Conservation (phyloP, 2,888 invertebrate genomes). For the Cryptocheilus praepositus region DNA sequence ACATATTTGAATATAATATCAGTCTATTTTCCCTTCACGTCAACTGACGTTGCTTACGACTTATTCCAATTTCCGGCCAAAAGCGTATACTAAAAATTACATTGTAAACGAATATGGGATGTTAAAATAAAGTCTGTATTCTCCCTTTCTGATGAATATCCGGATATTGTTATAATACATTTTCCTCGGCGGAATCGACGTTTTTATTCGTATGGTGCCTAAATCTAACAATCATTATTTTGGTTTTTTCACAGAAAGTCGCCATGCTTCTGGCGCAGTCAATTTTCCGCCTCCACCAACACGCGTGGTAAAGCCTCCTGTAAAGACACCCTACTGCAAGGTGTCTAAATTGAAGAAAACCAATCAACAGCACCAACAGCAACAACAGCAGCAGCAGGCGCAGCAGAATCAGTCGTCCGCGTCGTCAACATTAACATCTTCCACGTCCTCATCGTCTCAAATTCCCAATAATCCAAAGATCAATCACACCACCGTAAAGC, state of each 20-base stretch:
- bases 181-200: background rate
- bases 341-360: constrained; percentile 70
- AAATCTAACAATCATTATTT: background rate
- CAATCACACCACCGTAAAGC: constrained; percentile 66
- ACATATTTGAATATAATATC: too few relatives aligned
- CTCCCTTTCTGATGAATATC: too few relatives aligned
- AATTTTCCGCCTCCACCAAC: constrained; percentile 69
- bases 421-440: too few relatives aligned
- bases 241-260: constrained; percentile 61
- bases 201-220: background rate
- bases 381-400: constrained; percentile 6
- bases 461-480: constrained; percentile 44
- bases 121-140: too few relatives aligned
- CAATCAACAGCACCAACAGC: constrained; percentile 25
- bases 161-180: too few relatives aligned
- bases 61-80: too few relatives aligned
- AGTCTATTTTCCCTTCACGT: too few relatives aligned
- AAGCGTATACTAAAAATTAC: too few relatives aligned
- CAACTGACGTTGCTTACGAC: too few relatives aligned
- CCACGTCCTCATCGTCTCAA: constrained; percentile 36
- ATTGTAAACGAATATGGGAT: too few relatives aligned
- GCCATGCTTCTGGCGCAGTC: constrained; percentile 69
- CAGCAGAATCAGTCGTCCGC: background rate
- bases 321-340: constrained; percentile 72
- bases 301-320: constrained; percentile 62